Percentiles rank a stretch among this genome's conserved stretches.
Conservation (phyloP, 2,888 invertebrate genomes). For the Leptinotarsa tumamoca region DNA sequence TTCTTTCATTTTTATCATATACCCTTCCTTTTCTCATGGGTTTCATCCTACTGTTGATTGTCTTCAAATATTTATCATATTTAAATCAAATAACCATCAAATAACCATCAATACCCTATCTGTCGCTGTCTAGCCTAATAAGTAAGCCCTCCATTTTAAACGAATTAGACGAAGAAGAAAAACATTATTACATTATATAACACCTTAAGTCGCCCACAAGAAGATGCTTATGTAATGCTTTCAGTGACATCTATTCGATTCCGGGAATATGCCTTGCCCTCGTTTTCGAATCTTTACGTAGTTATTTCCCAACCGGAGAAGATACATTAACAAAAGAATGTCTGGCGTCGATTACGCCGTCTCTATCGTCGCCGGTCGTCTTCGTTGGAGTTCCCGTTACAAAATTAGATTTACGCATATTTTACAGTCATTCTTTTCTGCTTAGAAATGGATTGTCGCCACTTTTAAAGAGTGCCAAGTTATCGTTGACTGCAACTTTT, state of each 20-base stretch:
- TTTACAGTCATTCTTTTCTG: constrained; percentile 18
- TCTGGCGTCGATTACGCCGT: constrained; percentile 19
- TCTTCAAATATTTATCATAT: too few species aligned
- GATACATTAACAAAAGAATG: constrained; percentile 25
- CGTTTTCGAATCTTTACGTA: neutral
- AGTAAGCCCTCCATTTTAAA: too few species aligned
- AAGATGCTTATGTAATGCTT: neutral
- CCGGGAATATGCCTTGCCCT: neutral
- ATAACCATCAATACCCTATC: too few species aligned
- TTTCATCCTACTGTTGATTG: too few species aligned
- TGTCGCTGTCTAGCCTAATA: too few species aligned
- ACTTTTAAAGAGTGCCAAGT: neutral
- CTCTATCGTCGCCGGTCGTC: constrained; percentile 16
- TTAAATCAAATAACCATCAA: too few species aligned
- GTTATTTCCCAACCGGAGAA: neutral
- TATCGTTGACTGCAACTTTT: neutral
- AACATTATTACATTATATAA: too few species aligned
- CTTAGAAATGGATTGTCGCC: neutral
- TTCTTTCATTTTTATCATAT: too few species aligned
- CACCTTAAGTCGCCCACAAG: too few species aligned
- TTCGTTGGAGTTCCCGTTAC: constrained; percentile 29
- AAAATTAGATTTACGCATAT: constrained; percentile 31
- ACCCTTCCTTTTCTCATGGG: too few species aligned
- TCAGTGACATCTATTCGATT: neutral
- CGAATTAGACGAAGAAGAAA: too few species aligned